A percentile compares a stretch with the other conserved stretches of the same genome.
These are phyloP conservation scores for Cheilosia vulpina DNA, from an alignment of 2,888 invertebrate genomes.

Conservation along the genomic window DNA sequence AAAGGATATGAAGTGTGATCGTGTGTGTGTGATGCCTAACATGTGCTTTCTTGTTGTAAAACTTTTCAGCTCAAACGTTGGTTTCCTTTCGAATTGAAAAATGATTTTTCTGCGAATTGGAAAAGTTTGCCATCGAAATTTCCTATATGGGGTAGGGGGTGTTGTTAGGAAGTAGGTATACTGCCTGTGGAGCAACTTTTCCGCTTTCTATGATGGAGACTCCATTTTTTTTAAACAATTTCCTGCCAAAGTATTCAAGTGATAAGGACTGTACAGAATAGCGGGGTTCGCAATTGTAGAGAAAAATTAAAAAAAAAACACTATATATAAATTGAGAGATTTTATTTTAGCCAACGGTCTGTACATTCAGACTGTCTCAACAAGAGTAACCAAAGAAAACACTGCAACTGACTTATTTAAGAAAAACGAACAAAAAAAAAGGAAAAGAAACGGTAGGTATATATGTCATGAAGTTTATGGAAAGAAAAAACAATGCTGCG, in stretches of 20 bases:
- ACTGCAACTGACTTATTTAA: too few species aligned
- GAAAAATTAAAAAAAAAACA: too few species aligned
- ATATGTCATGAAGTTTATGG: too few species aligned
- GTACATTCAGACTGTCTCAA: too few species aligned
- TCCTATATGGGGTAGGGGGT: not conserved
- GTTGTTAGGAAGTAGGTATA: not conserved
- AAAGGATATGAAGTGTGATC: slow-evolving; percentile 38
- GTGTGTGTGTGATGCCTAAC: not conserved
- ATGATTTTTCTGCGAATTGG: slow-evolving; percentile 36
- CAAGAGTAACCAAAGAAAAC: too few species aligned
- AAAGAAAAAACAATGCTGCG: too few species aligned
- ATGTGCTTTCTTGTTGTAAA: slow-evolving; percentile 1
- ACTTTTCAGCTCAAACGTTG: not conserved
- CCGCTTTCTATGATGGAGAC: not conserved
- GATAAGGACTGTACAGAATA: too few species aligned
- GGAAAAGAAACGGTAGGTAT: too few species aligned
- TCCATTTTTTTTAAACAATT: slow-evolving; percentile 1
- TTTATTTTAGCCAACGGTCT: too few species aligned
- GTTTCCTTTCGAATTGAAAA: slow-evolving; percentile 25
- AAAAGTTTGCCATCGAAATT: slow-evolving; percentile 26
- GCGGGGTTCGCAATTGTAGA: too few species aligned
- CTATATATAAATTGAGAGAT: too few species aligned
- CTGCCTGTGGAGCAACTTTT: not conserved
- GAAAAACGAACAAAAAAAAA: too few species aligned
- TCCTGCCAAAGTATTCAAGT: slow-evolving; percentile 1